Percentiles rank a stretch among this genome's conserved stretches.
Conservation (phyloP, 2,113 vertebrate genomes). For the Phalacrocorax pelagicus region DNA sequence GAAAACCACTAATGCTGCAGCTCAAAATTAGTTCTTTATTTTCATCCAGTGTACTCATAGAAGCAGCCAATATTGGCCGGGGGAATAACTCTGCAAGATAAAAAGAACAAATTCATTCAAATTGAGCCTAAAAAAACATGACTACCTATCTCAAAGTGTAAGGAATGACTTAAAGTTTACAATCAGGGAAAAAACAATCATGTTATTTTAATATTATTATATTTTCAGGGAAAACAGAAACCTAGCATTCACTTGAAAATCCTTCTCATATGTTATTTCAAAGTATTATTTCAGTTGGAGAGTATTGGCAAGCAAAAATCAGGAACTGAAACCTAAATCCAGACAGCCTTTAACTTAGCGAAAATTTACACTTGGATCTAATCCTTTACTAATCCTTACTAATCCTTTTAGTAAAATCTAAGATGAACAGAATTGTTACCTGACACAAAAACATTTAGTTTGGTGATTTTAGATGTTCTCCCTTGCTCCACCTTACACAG, state of each 20-base stretch:
- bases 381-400: no score
- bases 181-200: background rate
- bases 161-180: background rate
- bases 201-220: background rate
- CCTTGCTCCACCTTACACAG: constrained; percentile 76
- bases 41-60: constrained; percentile 47
- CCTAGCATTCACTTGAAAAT: background rate
- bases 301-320: background rate
- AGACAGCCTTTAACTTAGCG: background rate
- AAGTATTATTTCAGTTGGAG: background rate
- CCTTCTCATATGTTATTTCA: background rate
- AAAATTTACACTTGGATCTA: background rate
- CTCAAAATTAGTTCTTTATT: background rate
- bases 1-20: constrained; percentile 18
- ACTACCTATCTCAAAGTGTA: background rate
- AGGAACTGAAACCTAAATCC: background rate
- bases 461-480: constrained; percentile 71
- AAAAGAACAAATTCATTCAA: background rate
- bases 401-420: background rate
- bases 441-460: constrained; percentile 65
- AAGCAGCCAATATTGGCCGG: constrained; percentile 21
- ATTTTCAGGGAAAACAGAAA: background rate
- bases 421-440: constrained; percentile 58
- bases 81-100: constrained; percentile 66
- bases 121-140: background rate